These are phyloP conservation scores for Iguana delicatissima DNA, from an alignment of 2,797 vertebrate species.

Conservation along the genomic window DNA sequence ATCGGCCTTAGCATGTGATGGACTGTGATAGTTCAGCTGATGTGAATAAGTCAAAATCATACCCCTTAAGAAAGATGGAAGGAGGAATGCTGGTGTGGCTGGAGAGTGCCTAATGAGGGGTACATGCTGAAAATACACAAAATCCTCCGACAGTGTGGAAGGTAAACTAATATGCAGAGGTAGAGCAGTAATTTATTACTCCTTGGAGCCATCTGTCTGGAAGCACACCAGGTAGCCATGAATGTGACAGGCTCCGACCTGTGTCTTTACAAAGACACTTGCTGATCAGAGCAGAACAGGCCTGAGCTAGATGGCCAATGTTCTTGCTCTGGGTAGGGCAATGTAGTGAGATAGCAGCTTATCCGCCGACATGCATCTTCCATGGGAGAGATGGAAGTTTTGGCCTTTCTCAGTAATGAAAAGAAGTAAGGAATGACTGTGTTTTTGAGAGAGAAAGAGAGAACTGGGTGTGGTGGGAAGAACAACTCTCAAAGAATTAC, in stretches of 20 bases:
- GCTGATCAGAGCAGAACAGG: not conserved
- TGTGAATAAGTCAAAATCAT: not conserved
- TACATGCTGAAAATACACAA: not conserved
- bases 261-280: not conserved
- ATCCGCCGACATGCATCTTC: slow-evolving; percentile 28
- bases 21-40: too few relatives aligned
- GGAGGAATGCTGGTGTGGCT: not conserved
- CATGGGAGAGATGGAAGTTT: not conserved
- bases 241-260: not conserved
- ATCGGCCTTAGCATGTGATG: not conserved
- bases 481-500: slow-evolving; percentile 1
- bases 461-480: slow-evolving; percentile 35
- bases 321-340: slow-evolving; percentile 35
- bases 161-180: not conserved
- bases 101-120: too few relatives aligned
- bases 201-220: not conserved
- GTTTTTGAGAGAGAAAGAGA: slow-evolving; percentile 2
- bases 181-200: not conserved
- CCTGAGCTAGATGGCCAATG: slow-evolving; percentile 22
- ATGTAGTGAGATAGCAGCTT: slow-evolving; percentile 50
- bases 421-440: slow-evolving; percentile 1
- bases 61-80: not conserved
- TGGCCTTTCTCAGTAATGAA: slow-evolving; percentile 23
- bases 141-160: not conserved
- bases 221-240: not conserved